phyloP scores from a whole-genome alignment of 1,140 invertebrate species.

The Aphis gossypii region DNA sequence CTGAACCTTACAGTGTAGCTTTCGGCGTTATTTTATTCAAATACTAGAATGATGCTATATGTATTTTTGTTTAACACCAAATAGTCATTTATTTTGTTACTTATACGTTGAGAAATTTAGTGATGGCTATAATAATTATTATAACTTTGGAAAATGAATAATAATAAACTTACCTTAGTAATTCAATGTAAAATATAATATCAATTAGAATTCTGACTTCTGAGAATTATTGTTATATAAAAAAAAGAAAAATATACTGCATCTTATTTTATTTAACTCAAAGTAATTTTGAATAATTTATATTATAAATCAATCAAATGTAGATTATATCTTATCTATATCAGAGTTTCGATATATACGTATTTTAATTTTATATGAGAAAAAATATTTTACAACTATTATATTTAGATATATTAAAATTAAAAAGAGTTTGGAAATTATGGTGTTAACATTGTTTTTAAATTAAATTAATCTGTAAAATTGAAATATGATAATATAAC shows the following conservation, averaged over 20 bases:
- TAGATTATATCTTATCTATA: neutral
- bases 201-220: too few species aligned
- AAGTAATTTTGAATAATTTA: neutral
- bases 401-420: neutral
- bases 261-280: neutral
- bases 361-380: neutral
- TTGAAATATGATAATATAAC: neutral
- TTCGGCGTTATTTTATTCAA: neutral
- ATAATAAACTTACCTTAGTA: neutral
- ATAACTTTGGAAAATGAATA: too few species aligned
- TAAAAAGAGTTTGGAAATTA: neutral
- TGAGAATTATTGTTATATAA: neutral
- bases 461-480: neutral
- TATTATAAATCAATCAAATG: neutral
- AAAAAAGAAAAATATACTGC: neutral
- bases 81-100: neutral
- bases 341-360: neutral
- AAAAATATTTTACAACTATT: neutral
- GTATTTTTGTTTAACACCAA: neutral
- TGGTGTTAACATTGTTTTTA: neutral
- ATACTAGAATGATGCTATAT: too few species aligned
- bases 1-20: neutral
- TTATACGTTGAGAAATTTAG: neutral
- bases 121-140: too few species aligned
- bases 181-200: too few species aligned